Evolutionary conservation across 2,888 invertebrate species (phyloP).

Genomic region (Pheosia tremula): DNA sequence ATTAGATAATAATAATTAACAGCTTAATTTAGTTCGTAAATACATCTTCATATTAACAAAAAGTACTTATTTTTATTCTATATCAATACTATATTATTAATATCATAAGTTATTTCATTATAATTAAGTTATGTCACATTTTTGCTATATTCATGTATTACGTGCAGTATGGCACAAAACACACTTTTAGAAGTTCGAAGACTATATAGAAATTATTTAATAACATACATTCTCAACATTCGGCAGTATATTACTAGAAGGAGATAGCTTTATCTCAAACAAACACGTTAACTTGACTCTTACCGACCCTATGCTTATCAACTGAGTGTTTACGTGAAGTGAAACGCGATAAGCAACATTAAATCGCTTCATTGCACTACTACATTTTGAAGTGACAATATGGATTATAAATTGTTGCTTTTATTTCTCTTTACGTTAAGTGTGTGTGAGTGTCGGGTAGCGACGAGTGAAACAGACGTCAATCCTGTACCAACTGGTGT

Average conservation of each 20-base stretch:
- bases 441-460: conserved; percentile 50
- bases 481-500: conserved; percentile 25
- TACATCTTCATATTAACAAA: too few relatives aligned
- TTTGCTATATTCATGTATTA: too few relatives aligned
- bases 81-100: too few relatives aligned
- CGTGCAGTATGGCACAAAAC: conserved; percentile 6
- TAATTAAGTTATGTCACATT: too few relatives aligned
- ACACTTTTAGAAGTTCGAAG: too few relatives aligned
- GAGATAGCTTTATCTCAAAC: conserved; percentile 40
- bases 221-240: neutral
- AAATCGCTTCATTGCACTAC: conserved; percentile 39
- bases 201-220: neutral
- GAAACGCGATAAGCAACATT: conserved; percentile 28
- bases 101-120: too few relatives aligned
- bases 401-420: conserved; percentile 47
- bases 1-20: too few relatives aligned
- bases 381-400: conserved; percentile 41
- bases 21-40: too few relatives aligned
- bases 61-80: too few relatives aligned
- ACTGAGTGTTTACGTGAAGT: conserved; percentile 37
- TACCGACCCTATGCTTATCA: conserved; percentile 46
- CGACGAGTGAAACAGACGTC: conserved; percentile 41
- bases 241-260: neutral
- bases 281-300: conserved; percentile 48
- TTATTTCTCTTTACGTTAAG: conserved; percentile 30